These are phyloP conservation scores for Sweltsa coloradensis DNA, from an alignment of 1,140 invertebrate genomes.

Conservation along the genomic window DNA sequence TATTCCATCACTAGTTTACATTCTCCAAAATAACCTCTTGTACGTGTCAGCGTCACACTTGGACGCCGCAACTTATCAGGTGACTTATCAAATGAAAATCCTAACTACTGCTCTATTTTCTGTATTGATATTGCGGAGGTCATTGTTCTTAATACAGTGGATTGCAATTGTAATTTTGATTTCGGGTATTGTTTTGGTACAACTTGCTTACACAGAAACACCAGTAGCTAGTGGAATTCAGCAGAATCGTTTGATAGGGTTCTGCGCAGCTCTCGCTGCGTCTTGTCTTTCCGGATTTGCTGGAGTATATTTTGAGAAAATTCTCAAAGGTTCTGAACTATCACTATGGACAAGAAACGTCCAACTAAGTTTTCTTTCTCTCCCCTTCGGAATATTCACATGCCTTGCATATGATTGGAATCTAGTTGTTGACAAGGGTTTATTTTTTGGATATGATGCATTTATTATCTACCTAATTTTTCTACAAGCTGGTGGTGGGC, in stretches of 20 bases:
- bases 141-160: conserved; percentile 76
- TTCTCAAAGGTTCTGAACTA: conserved; percentile 86
- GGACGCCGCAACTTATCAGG: conserved; percentile 98
- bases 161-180: conserved; percentile 72
- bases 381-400: conserved; percentile 68
- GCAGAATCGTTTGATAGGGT: conserved; percentile 73
- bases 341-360: conserved; percentile 96
- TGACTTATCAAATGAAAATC: conserved; percentile 98
- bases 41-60: conserved; percentile 95
- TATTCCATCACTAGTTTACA: conserved; percentile 89
- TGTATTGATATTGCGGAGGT: conserved; percentile 74
- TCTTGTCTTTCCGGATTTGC: conserved; percentile 95
- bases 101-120: conserved; percentile 97
- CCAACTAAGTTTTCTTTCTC: conserved; percentile 67
- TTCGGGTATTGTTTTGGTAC: conserved; percentile 79
- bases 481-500: conserved; percentile 76
- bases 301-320: conserved; percentile 99
- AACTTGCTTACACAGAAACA: conserved; percentile 43
- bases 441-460: conserved; percentile 68
- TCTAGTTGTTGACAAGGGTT: conserved; percentile 42
- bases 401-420: conserved; percentile 46
- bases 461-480: conserved; percentile 78
- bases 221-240: conserved; percentile 30
- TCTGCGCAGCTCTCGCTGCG: conserved; percentile 77
- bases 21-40: conserved; percentile 94